A percentile compares a stretch with the other conserved stretches of the same genome.
Evolutionary conservation across 2,113 vertebrate genomes (phyloP).

Genomic region (Chionomys nivalis): DNA sequence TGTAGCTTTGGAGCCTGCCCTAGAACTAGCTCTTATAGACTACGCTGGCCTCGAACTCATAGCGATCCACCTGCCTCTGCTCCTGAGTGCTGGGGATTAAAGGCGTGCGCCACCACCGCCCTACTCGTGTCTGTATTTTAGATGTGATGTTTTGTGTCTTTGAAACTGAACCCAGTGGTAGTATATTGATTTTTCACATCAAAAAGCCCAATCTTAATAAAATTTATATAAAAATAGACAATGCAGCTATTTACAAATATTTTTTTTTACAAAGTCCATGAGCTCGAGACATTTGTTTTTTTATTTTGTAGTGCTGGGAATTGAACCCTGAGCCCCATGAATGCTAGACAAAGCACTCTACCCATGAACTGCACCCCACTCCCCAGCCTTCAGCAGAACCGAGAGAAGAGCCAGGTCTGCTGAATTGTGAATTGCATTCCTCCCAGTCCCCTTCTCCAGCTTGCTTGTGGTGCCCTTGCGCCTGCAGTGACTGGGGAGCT

Average conservation of each 20-base stretch:
- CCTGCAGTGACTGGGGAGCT: background rate
- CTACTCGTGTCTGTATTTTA: background rate
- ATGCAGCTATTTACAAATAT: background rate
- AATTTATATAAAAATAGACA: slow-evolving; percentile 22
- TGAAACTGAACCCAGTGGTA: background rate
- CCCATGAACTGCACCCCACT: no score
- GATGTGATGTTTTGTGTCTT: background rate
- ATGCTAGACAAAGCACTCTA: background rate
- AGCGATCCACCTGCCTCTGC: no score
- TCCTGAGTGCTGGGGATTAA: no score
- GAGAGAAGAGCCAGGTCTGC: background rate
- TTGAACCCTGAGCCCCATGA: background rate
- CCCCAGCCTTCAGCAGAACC: background rate
- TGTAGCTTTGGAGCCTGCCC: no score
- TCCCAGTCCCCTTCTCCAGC: background rate
- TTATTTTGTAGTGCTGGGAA: background rate
- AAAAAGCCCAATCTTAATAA: slow-evolving; percentile 27
- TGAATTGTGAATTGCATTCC: background rate
- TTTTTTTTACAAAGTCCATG: background rate
- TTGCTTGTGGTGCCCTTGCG: background rate
- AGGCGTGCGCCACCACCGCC: no score
- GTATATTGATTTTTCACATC: background rate
- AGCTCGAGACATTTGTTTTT: background rate
- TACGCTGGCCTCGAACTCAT: no score
- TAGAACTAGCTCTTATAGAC: no score